Evolutionary conservation across 2,113 vertebrate species (phyloP).

Genomic region (Misgurnus anguillicaudatus): DNA sequence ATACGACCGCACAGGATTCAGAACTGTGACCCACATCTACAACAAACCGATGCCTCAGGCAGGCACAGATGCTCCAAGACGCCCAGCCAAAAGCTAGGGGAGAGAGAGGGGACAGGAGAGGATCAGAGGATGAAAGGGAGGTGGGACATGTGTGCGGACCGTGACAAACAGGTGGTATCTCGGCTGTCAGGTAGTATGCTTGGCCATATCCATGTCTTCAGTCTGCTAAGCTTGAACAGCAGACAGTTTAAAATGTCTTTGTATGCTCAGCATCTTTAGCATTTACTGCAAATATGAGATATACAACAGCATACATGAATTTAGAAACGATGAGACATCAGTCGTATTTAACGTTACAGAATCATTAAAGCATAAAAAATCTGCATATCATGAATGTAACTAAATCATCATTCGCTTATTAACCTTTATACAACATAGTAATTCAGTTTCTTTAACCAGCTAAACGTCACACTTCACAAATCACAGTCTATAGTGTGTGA

Average conservation of each 20-base stretch:
- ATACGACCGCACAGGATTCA: conserved; percentile 46
- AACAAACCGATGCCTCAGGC: conserved; percentile 36
- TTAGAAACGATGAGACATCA: neutral
- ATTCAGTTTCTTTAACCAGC: conserved; percentile 49
- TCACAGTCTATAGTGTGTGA: conserved; percentile 32
- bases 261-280: neutral
- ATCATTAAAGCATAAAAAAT: neutral
- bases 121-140: neutral
- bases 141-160: conserved; percentile 23
- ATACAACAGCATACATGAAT: neutral
- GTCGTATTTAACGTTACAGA: neutral
- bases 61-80: conserved; percentile 50
- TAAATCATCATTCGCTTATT: conserved; percentile 40
- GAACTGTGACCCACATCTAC: conserved; percentile 52
- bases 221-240: conserved; percentile 45
- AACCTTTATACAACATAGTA: conserved; percentile 30
- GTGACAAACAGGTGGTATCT: conserved; percentile 49
- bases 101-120: conserved; percentile 13
- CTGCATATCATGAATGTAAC: conserved; percentile 1
- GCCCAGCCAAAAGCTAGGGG: conserved; percentile 28
- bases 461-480: conserved; percentile 46
- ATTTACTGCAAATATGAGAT: neutral
- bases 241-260: conserved; percentile 38
- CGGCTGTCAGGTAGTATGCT: conserved; percentile 47
- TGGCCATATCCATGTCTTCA: conserved; percentile 31